These are phyloP conservation scores for Actinopyga echinites DNA, from an alignment of 53 echinoderm and acorn worm genomes.

Conservation along the genomic window DNA sequence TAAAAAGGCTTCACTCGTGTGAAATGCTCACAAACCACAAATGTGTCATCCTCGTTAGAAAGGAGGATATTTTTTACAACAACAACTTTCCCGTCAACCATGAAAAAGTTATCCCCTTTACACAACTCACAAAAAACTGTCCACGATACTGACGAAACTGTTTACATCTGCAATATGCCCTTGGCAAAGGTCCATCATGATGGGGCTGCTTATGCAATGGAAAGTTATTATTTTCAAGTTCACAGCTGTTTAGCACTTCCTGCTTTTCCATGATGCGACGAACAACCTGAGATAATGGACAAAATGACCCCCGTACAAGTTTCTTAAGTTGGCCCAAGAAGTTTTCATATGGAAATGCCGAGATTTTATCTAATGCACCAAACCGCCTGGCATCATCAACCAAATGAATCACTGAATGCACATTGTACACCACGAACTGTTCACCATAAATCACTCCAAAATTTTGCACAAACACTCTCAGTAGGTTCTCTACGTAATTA, in stretches of 20 bases:
- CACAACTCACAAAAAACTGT: background rate
- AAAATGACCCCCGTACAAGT: no score
- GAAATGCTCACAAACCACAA: slow-evolving; percentile 36
- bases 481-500: slow-evolving; percentile 53
- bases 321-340: no score
- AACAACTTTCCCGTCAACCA: slow-evolving; percentile 13
- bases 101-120: slow-evolving; percentile 35
- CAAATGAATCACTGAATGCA: no score
- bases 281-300: slow-evolving; percentile 35
- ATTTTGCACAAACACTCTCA: slow-evolving; percentile 52
- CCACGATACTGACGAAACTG: slow-evolving; percentile 17
- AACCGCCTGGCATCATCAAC: no score
- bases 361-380: no score
- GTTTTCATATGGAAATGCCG: no score
- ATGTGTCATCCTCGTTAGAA: background rate
- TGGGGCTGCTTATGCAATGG: slow-evolving; percentile 5
- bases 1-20: background rate
- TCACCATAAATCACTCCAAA: slow-evolving; percentile 50
- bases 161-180: background rate
- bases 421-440: no score
- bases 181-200: slow-evolving; percentile 16
- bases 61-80: slow-evolving; percentile 18
- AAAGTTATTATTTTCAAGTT: background rate
- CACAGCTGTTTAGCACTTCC: background rate
- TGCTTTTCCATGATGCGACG: slow-evolving; percentile 33